Evolutionary conservation across 2,797 vertebrate species (phyloP), one percentile per base, ranked within the genome.

Genomic region (Gymnoscopelus microlampas): DNA sequence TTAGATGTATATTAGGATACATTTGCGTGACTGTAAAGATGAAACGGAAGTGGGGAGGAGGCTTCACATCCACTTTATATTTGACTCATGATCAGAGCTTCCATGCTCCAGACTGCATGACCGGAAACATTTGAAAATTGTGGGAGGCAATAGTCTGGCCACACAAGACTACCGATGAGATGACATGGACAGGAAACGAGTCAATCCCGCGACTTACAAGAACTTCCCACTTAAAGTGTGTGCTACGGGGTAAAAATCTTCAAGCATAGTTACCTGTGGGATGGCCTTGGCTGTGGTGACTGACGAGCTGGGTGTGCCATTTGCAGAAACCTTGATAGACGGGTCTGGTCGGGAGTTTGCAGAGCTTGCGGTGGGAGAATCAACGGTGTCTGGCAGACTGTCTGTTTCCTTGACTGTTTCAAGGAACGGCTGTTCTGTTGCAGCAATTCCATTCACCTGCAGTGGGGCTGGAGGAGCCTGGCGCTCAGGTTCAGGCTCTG

Each of bases 181-280:
- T 15, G 6, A 70, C n/a, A 6, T 55, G 2, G 23, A 3, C 8
- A 54, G 9, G 12, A 5, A 44, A n/a, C 14, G 29, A 32, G 26
- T 19, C 49, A 47, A 51, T 57, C 8, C 19, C 55, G 5, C 2
- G 32, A 32, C 32, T 32, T 32, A 44, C 39, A 44, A 44, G 32
- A 35, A 44, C 39, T 44, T 44, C 39, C 39, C 9, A 44, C 39
- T 44, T 10, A 35, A 35, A 44, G 39, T 9, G 39, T 44, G 39
- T 44, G 39, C 8, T 8, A 44, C 9, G 12, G 50, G n/a, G 50
- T 13, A 5, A 3, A 14, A 51, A 6, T 57, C 19, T 48, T 50
- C 39, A 49, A n/a, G 59, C 32, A 10, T 35, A 29, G 15, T 81
- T 83, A 98, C 98, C 95, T 98, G 95, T 68, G 98, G 98, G 66